phyloP scores from a whole-genome alignment of 2,888 invertebrate genomes.

The Notodonta dromedarius region DNA sequence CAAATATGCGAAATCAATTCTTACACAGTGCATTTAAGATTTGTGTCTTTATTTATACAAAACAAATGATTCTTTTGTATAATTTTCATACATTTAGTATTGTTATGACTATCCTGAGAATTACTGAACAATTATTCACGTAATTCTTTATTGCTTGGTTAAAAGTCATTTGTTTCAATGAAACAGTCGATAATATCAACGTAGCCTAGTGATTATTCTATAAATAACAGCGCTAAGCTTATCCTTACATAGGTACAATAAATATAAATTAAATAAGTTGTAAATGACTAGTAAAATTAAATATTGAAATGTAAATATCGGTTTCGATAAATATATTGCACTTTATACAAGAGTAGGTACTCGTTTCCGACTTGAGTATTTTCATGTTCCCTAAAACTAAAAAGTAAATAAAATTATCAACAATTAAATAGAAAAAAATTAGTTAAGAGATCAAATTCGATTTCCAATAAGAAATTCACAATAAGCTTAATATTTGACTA shows the following conservation, averaged over 20 bases:
- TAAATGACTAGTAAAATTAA: conserved; percentile 52
- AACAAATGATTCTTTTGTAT: conserved; percentile 32
- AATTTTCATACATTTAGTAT: conserved; percentile 50
- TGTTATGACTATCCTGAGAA: conserved; percentile 55
- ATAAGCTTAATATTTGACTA: conserved; percentile 46
- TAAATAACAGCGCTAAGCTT: conserved; percentile 10
- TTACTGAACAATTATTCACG: conserved; percentile 52
- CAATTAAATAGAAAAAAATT: conserved; percentile 43
- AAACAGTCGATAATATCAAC: conserved; percentile 26
- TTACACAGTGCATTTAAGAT: conserved; percentile 54
- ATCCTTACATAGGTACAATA: conserved; percentile 16
- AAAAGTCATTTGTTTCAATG: conserved; percentile 29
- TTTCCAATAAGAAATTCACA: conserved; percentile 37
- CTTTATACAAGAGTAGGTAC: conserved; percentile 47
- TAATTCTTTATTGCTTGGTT: conserved; percentile 55
- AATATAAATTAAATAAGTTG: conserved; percentile 46
- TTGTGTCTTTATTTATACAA: conserved; percentile 21
- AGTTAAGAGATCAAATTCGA: conserved; percentile 33
- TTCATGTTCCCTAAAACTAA: conserved; percentile 40
- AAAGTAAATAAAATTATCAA: conserved; percentile 53
- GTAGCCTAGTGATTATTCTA: conserved; percentile 28
- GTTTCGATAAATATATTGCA: conserved; percentile 73
- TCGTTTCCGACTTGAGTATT: conserved; percentile 49
- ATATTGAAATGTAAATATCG: conserved; percentile 53
- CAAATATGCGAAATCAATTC: conserved; percentile 54